phyloP scores from a whole-genome alignment of 2,888 invertebrate species.

The Oeneis ivallda region DNA sequence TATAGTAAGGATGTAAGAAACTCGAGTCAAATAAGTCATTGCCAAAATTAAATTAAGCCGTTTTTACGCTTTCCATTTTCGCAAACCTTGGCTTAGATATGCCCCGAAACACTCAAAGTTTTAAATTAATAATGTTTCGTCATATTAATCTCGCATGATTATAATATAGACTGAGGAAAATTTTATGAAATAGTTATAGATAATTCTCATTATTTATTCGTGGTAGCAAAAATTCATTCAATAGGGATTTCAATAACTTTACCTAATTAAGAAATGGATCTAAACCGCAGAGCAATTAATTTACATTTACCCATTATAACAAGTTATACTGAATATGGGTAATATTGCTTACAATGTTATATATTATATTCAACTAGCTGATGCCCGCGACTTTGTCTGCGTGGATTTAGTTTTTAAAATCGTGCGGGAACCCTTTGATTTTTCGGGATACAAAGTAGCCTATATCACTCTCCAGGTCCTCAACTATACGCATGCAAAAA shows the following conservation, averaged over 20 bases:
- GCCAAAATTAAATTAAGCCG: constrained; percentile 27
- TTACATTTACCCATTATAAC: neutral
- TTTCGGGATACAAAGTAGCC: no score
- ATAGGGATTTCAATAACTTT: neutral
- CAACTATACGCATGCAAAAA: no score
- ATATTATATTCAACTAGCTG: no score
- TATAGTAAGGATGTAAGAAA: no score
- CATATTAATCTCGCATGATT: neutral
- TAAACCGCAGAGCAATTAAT: neutral
- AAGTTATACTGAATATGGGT: neutral
- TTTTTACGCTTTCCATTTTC: constrained; percentile 45
- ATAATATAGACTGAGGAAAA: neutral
- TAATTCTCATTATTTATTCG: neutral
- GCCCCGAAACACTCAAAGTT: constrained; percentile 58
- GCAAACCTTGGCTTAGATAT: constrained; percentile 55
- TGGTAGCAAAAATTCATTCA: neutral
- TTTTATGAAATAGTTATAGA: neutral
- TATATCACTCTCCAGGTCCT: no score
- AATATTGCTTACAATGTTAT: no score
- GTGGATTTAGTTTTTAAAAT: no score
- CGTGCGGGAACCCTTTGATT: no score
- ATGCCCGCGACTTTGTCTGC: no score
- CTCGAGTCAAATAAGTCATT: constrained; percentile 15
- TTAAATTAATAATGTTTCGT: neutral
- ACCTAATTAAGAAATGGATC: neutral